phyloP scores from a whole-genome alignment of 2,113 vertebrate genomes.

The Brachypteracias leptosomus region DNA sequence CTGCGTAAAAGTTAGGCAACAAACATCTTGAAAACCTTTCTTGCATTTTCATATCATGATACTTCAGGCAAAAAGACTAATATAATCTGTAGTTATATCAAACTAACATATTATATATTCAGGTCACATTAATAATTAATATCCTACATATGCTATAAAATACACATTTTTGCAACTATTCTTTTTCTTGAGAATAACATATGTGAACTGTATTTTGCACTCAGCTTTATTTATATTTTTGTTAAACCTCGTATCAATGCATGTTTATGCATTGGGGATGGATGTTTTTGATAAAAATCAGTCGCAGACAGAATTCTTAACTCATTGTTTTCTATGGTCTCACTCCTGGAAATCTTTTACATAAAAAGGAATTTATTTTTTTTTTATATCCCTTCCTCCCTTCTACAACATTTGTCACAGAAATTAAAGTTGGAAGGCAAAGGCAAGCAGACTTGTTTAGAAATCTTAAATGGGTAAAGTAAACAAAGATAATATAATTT shows the following conservation, averaged over 20 bases:
- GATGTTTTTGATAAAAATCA: slow-evolving; percentile 22
- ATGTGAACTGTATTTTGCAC: neutral
- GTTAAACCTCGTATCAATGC: neutral
- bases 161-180: neutral
- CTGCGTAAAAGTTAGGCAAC: neutral
- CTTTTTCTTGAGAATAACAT: slow-evolving; percentile 10
- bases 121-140: slow-evolving; percentile 49
- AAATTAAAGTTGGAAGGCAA: neutral
- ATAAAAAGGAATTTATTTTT: neutral
- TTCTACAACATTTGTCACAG: neutral
- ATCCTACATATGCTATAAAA: neutral
- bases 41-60: slow-evolving; percentile 14
- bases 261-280: neutral
- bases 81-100: neutral
- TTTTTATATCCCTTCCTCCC: neutral
- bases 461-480: neutral
- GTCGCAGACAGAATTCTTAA: neutral
- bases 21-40: slow-evolving; percentile 34
- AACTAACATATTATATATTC: slow-evolving; percentile 40
- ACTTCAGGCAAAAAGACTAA: slow-evolving; percentile 29
- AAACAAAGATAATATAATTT: neutral
- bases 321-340: neutral
- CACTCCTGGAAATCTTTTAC: neutral
- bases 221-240: slow-evolving; percentile 15
- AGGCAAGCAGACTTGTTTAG: neutral